Evolutionary conservation across 2,113 vertebrate species (phyloP).

Genomic region (Colossoma macropomum): DNA sequence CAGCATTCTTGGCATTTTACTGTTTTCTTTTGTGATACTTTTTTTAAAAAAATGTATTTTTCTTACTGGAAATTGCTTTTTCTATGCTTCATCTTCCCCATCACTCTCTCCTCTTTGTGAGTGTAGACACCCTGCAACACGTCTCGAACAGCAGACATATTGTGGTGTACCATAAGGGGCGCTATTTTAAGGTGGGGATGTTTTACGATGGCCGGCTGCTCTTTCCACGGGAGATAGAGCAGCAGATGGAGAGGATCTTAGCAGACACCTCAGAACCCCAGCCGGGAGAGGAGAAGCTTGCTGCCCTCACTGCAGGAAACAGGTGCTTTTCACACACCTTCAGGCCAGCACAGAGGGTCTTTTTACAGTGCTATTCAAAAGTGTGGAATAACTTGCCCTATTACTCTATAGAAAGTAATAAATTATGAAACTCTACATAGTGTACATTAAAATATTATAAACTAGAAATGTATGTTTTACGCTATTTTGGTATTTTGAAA

Average conservation of each 20-base stretch:
- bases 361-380: background rate
- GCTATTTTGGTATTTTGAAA: too few relatives aligned
- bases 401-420: too few relatives aligned
- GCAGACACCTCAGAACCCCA: constrained; percentile 84
- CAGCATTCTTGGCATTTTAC: background rate
- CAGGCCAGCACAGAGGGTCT: background rate
- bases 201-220: constrained; percentile 92
- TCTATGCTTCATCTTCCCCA: background rate
- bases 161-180: constrained; percentile 89
- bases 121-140: constrained; percentile 88
- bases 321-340: constrained; percentile 75
- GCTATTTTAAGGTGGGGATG: constrained; percentile 93
- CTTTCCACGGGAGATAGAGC: constrained; percentile 91
- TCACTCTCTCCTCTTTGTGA: constrained; percentile 50
- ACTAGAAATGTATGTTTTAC: too few relatives aligned
- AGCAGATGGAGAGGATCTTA: constrained; percentile 92
- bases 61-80: background rate
- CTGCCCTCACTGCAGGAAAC: constrained; percentile 91
- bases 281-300: constrained; percentile 87
- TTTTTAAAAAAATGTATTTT: background rate
- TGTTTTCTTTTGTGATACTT: background rate
- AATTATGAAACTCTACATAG: too few relatives aligned
- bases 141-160: constrained; percentile 93
- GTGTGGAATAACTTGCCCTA: too few relatives aligned
- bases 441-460: too few relatives aligned